phyloP scores from a whole-genome alignment of 1,140 invertebrate genomes.

The Argopecten irradians region DNA sequence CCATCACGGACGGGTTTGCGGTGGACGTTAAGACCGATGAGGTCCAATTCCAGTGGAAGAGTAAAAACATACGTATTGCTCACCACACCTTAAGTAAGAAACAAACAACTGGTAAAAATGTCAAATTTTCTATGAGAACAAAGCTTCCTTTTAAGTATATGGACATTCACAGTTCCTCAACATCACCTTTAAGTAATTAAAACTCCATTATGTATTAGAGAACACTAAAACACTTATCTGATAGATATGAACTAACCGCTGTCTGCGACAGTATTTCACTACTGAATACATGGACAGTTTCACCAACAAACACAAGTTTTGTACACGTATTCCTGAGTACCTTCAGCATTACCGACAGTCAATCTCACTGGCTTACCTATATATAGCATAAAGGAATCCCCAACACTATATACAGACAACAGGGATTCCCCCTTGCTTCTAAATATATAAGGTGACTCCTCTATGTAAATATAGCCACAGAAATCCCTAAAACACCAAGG shows the following conservation, averaged over 20 bases:
- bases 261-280: constrained; percentile 42
- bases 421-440: neutral
- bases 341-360: constrained; percentile 21
- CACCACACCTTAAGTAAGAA: constrained; percentile 17
- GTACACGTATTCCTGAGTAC: constrained; percentile 44
- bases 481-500: neutral
- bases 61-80: constrained; percentile 18
- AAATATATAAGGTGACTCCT: constrained; percentile 13
- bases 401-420: constrained; percentile 4
- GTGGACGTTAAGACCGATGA: neutral
- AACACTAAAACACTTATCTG: constrained; percentile 7
- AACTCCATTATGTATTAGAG: constrained; percentile 2
- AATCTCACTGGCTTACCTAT: constrained; percentile 15
- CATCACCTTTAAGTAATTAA: constrained; percentile 17
- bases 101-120: neutral
- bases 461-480: constrained; percentile 18
- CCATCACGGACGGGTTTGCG: neutral
- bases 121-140: neutral
- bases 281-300: constrained; percentile 32
- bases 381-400: constrained; percentile 28
- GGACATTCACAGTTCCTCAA: neutral
- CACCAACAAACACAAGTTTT: constrained; percentile 35
- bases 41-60: constrained; percentile 13
- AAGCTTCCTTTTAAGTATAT: neutral
- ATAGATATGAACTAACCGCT: constrained; percentile 36